A percentile compares a stretch with the other conserved stretches of the same genome.
Conservation (phyloP, 1,140 invertebrate genomes). For the Gyrodactylus salaris region DNA sequence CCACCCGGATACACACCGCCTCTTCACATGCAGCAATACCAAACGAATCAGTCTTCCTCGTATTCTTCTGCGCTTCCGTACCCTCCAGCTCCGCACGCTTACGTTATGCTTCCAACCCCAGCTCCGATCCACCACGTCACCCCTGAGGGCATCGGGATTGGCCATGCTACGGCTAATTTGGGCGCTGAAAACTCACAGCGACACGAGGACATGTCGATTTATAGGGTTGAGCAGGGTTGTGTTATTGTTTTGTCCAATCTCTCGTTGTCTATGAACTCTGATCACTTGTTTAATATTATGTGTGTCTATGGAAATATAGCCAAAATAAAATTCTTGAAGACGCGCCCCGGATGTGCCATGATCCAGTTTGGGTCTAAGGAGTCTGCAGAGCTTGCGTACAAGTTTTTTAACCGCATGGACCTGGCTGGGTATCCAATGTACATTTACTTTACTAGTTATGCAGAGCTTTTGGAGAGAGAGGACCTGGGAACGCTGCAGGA, state of each 20-base stretch:
- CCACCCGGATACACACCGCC: not conserved
- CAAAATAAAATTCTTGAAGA: conserved; percentile 1
- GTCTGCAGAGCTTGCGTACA: not conserved
- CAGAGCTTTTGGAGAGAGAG: not conserved
- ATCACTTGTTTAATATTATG: conserved; percentile 6
- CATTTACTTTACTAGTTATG: not conserved
- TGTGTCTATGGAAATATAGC: conserved; percentile 6
- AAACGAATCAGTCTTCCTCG: not conserved
- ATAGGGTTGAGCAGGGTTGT: not conserved
- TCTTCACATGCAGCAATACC: not conserved
- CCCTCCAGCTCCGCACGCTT: not conserved
- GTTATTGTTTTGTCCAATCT: conserved; percentile 6
- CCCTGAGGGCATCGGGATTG: not conserved
- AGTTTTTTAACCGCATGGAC: not conserved
- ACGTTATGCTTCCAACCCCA: not conserved
- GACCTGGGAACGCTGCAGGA: not conserved
- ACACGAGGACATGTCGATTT: not conserved
- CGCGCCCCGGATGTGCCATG: not conserved
- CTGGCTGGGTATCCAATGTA: not conserved
- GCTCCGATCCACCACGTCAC: not conserved
- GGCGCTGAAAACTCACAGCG: not conserved
- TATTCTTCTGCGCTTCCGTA: not conserved
- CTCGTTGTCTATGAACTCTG: not conserved
- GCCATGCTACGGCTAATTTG: not conserved
- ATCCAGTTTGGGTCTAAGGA: conserved; percentile 2